Percentiles rank a stretch among this genome's conserved stretches.
Evolutionary conservation across 2,797 vertebrate species (phyloP).

Genomic region (Aphelocoma californica): DNA sequence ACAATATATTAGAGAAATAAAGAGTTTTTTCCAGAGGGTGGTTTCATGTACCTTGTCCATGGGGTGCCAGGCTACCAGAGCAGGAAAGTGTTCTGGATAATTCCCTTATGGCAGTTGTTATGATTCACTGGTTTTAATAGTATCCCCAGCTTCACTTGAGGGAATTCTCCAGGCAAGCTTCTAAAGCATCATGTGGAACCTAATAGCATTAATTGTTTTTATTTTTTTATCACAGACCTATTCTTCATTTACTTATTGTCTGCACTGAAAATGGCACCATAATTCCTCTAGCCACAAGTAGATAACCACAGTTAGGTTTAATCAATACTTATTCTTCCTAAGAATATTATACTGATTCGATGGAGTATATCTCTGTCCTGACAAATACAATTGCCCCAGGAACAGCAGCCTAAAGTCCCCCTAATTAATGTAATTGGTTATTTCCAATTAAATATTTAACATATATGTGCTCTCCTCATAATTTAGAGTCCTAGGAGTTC

Average conservation of each 20-base stretch:
- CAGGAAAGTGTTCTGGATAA: not conserved
- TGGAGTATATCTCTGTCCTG: not conserved
- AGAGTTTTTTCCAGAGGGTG: not conserved
- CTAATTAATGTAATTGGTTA: not conserved
- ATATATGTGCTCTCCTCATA: not conserved
- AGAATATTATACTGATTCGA: not conserved
- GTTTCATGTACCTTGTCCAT: not conserved
- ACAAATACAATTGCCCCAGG: not conserved
- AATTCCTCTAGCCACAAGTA: conserved; percentile 6
- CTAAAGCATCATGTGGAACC: not conserved
- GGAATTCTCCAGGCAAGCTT: not conserved
- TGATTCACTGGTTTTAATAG: conserved; percentile 6
- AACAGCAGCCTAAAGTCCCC: not conserved
- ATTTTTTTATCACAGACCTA: not conserved
- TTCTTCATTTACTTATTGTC: not conserved
- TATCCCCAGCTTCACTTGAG: not conserved
- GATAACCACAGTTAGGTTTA: not conserved
- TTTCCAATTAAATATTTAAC: conserved; percentile 33
- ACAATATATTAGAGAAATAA: not conserved
- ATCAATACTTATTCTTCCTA: not conserved
- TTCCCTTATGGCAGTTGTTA: not conserved
- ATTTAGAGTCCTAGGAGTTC: not conserved
- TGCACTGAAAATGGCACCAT: not conserved
- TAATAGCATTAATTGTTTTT: not conserved
- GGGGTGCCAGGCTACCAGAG: not conserved